A percentile compares a stretch with the other conserved stretches of the same genome.
Evolutionary conservation across 1,140 invertebrate genomes (phyloP).

Genomic region (Zaprionus taronus): DNA sequence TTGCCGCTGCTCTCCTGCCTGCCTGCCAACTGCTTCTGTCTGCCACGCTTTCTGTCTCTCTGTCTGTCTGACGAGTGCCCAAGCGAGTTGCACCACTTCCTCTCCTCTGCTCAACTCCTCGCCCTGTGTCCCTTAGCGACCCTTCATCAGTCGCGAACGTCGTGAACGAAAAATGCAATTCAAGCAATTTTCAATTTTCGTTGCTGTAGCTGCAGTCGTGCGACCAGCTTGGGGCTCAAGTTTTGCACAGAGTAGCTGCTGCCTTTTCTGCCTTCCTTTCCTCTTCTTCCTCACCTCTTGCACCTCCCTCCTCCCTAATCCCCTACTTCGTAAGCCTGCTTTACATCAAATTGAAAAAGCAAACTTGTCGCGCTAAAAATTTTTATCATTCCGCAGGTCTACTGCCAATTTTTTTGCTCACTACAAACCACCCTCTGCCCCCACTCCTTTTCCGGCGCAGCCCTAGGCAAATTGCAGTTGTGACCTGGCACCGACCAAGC

Average conservation of each 20-base stretch:
- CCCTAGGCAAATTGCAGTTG: constrained; percentile 43
- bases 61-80: constrained; percentile 20
- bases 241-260: constrained; percentile 7
- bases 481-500: constrained; percentile 22
- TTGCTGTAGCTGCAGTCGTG: constrained; percentile 40
- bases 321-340: constrained; percentile 20
- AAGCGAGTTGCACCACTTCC: constrained; percentile 19
- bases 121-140: constrained; percentile 11
- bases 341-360: constrained; percentile 67
- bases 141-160: constrained; percentile 30
- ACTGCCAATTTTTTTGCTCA: constrained; percentile 56
- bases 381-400: constrained; percentile 58
- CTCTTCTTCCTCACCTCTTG: not conserved
- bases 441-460: not conserved
- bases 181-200: constrained; percentile 77
- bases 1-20: not conserved
- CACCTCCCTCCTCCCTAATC: not conserved
- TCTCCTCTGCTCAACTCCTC: constrained; percentile 14
- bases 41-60: constrained; percentile 11
- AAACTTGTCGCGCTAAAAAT: constrained; percentile 62
- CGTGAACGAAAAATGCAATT: constrained; percentile 66
- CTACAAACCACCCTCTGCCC: constrained; percentile 3
- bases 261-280: not conserved
- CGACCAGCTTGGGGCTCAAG: constrained; percentile 32
- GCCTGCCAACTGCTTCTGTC: not conserved